Conservation (phyloP, 2,113 vertebrate species). For the Okapia johnstoni region DNA sequence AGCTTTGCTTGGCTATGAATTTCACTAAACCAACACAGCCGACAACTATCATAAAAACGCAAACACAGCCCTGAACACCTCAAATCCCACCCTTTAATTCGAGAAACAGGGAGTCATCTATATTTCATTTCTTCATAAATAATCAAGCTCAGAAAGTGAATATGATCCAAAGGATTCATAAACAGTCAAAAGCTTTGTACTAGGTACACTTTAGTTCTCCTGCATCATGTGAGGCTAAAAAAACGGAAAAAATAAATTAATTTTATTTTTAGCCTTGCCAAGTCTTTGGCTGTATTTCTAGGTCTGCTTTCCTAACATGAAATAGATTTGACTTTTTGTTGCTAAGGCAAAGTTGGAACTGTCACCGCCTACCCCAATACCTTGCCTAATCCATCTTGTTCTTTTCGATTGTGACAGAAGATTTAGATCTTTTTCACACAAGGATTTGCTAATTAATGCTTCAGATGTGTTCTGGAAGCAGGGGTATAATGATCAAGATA, state of each 20-base stretch:
- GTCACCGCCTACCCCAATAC: rapidly evolving
- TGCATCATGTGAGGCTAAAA: neutral
- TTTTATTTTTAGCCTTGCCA: conserved; percentile 50
- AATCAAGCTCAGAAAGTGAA: conserved; percentile 24
- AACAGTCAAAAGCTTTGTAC: neutral
- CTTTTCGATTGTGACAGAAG: neutral
- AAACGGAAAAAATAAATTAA: neutral
- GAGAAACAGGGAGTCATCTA: conserved; percentile 33
- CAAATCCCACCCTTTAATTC: neutral
- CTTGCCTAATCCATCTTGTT: neutral
- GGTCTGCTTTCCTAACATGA: neutral
- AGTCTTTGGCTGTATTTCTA: neutral
- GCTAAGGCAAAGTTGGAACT: neutral
- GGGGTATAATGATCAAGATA: neutral
- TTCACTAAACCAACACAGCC: conserved; percentile 10
- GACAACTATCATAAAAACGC: neutral
- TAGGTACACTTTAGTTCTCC: neutral
- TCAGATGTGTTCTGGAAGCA: neutral
- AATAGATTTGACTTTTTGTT: neutral
- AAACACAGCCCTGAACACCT: neutral
- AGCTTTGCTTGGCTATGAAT: neutral
- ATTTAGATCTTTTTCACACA: neutral
- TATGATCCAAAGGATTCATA: conserved; percentile 14
- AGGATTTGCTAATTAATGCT: neutral
- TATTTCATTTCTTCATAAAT: conserved; percentile 54